Percentiles rank a stretch among this genome's conserved stretches.
phyloP scores from a whole-genome alignment of 2,113 vertebrate genomes.

The Astur gentilis region DNA sequence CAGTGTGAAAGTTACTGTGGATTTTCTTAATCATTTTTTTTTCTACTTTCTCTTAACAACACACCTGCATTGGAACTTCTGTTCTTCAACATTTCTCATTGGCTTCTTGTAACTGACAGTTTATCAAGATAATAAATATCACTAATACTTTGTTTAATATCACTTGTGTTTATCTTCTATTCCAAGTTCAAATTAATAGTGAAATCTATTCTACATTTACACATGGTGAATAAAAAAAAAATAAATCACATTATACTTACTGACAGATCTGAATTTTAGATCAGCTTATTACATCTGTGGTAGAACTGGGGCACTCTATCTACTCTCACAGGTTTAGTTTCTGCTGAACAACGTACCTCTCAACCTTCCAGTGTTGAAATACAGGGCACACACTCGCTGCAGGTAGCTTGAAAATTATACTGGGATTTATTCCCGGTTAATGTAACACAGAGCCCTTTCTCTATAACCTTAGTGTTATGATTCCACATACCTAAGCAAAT shows the following conservation, averaged over 20 bases:
- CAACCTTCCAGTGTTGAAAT: slow-evolving; percentile 41
- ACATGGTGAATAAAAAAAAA: slow-evolving; percentile 19
- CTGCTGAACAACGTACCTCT: slow-evolving; percentile 29
- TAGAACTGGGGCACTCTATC: not conserved
- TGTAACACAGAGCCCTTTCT: not conserved
- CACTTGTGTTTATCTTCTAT: not conserved
- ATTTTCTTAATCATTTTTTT: not conserved
- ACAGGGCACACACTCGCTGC: not conserved
- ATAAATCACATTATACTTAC: not conserved
- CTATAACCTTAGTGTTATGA: not conserved
- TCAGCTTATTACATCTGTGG: slow-evolving; percentile 33
- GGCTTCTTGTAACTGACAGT: not conserved
- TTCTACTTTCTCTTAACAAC: not conserved
- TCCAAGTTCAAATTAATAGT: not conserved
- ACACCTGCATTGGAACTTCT: not conserved
- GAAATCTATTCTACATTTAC: not conserved
- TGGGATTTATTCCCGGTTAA: not conserved
- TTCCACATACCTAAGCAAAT: not conserved
- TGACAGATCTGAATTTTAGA: slow-evolving; percentile 59
- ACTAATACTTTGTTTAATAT: not conserved
- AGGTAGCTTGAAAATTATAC: slow-evolving; percentile 22
- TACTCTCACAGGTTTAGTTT: slow-evolving; percentile 50
- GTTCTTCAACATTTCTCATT: not conserved
- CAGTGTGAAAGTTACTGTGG: not conserved
- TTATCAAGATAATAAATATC: not conserved